These are phyloP conservation scores for Chrysolina haemoptera DNA, from an alignment of 2,888 invertebrate genomes.

Conservation along the genomic window DNA sequence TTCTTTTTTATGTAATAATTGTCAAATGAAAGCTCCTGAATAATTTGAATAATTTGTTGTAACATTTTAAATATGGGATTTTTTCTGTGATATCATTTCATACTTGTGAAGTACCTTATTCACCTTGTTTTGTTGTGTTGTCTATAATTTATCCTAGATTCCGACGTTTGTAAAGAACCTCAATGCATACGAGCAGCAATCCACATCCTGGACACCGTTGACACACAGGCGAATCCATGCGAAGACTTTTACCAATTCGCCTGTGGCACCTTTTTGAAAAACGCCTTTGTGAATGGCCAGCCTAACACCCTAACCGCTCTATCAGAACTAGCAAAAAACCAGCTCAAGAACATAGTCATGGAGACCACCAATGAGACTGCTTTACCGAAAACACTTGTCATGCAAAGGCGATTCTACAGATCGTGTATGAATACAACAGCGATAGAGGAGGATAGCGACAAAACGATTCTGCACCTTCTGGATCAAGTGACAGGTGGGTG, in stretches of 20 bases:
- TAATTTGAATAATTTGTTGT: too few species aligned
- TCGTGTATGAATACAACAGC: slow-evolving; percentile 48
- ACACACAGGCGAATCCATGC: slow-evolving; percentile 79
- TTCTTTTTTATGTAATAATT: too few species aligned
- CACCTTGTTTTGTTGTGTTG: too few species aligned
- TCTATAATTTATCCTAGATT: slow-evolving; percentile 30
- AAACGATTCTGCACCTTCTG: slow-evolving; percentile 52
- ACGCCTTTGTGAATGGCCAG: slow-evolving; percentile 36
- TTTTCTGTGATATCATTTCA: too few species aligned
- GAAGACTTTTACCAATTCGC: slow-evolving; percentile 85
- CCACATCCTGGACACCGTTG: slow-evolving; percentile 78
- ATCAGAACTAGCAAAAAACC: slow-evolving; percentile 46
- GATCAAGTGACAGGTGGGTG: slow-evolving; percentile 59
- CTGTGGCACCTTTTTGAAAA: slow-evolving; percentile 77
- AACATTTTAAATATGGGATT: too few species aligned
- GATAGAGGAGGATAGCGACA: slow-evolving; percentile 49
- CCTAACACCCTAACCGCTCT: slow-evolving; percentile 39
- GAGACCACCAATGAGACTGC: slow-evolving; percentile 42
- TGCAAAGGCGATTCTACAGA: slow-evolving; percentile 55
- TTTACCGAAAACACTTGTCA: slow-evolving; percentile 45
- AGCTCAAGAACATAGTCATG: slow-evolving; percentile 52
- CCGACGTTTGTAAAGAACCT: slow-evolving; percentile 70
- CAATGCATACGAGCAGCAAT: slow-evolving; percentile 84
- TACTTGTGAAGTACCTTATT: too few species aligned
- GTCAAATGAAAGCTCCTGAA: too few species aligned